These are phyloP conservation scores for Montifringilla adamsi DNA, from an alignment of 2,113 vertebrate genomes.

Conservation along the genomic window DNA sequence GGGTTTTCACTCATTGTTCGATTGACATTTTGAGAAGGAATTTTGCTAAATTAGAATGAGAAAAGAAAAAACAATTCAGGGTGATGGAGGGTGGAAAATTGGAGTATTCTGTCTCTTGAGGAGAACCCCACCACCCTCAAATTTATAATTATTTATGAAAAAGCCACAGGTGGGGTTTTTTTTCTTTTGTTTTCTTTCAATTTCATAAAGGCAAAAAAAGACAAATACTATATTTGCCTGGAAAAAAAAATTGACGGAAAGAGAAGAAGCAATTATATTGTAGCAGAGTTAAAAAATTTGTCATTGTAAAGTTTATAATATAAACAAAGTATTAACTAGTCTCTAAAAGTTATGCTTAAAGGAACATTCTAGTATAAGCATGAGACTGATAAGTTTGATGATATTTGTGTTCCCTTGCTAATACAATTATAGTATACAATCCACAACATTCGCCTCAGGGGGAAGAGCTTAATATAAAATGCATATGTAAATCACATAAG, in stretches of 20 bases:
- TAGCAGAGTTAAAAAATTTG: not conserved
- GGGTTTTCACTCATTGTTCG: not conserved
- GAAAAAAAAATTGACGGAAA: not conserved
- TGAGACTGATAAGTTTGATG: not conserved
- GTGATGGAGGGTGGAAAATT: not conserved
- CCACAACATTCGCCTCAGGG: not conserved
- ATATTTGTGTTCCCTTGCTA: not conserved
- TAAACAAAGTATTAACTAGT: not conserved
- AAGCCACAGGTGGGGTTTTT: rapidly evolving
- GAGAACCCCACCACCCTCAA: not conserved
- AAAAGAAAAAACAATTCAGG: not conserved
- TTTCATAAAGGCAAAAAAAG: not conserved
- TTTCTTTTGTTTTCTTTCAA: not conserved
- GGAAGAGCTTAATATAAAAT: slow-evolving; percentile 2
- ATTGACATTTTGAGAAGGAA: not conserved
- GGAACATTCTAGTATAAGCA: not conserved
- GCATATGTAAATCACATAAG: slow-evolving; percentile 10
- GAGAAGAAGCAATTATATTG: not conserved
- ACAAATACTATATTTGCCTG: rapidly evolving
- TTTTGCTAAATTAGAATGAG: not conserved
- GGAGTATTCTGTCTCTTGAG: not conserved
- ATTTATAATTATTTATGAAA: not conserved
- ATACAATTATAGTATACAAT: not conserved
- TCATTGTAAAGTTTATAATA: not conserved
- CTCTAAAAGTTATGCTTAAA: not conserved